phyloP scores from a whole-genome alignment of 2,113 vertebrate species.

The Eolophus roseicapilla region DNA sequence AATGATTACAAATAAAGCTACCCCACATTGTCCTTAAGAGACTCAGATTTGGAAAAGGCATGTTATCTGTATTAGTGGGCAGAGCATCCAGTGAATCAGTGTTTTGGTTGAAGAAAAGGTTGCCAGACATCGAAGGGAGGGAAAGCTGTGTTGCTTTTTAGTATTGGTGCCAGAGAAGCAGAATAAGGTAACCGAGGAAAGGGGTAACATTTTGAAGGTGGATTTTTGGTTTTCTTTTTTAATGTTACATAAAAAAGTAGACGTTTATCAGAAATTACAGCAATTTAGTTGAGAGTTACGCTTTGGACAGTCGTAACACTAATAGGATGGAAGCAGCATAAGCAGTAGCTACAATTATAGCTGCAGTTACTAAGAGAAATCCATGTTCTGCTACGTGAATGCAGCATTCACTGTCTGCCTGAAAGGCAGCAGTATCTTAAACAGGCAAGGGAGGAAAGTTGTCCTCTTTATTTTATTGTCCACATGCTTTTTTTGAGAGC shows the following conservation, averaged over 20 bases:
- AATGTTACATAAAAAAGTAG: not conserved
- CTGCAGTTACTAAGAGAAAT: constrained; percentile 41
- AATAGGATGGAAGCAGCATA: not conserved
- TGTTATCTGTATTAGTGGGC: not conserved
- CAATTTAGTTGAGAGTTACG: not conserved
- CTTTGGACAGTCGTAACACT: not conserved
- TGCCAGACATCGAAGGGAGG: not conserved
- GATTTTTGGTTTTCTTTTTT: not conserved
- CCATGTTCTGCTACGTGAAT: not conserved
- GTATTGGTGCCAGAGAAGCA: not conserved
- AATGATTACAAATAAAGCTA: not conserved
- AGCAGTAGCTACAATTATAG: constrained; percentile 31
- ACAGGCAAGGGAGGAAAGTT: not conserved
- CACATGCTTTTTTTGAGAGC: not conserved
- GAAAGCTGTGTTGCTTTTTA: not conserved
- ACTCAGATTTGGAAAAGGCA: not conserved
- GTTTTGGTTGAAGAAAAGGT: not conserved
- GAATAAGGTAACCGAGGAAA: not conserved
- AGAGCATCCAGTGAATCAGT: constrained; percentile 24
- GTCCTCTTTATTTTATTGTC: not conserved
- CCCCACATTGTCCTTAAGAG: not conserved
- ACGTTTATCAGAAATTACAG: not conserved
- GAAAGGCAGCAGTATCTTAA: not conserved
- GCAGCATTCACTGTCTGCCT: not conserved
- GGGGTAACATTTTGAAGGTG: not conserved